Percentiles rank a stretch among this genome's conserved stretches.
phyloP scores from a whole-genome alignment of 2,113 vertebrate species.

The Semicossyphus pulcher region DNA sequence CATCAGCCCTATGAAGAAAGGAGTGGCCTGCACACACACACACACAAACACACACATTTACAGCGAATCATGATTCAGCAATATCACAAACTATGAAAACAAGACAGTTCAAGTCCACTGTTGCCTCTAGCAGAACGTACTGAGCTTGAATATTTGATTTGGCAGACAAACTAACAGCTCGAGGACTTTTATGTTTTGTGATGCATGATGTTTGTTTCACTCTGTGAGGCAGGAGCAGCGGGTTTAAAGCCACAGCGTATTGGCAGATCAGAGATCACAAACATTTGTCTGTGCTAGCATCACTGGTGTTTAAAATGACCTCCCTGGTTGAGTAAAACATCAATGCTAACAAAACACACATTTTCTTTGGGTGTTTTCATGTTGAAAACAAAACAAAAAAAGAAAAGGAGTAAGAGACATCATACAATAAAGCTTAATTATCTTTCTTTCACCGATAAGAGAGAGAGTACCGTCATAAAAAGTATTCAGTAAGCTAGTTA shows the following conservation, averaged over 20 bases:
- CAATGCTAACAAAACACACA: conserved; percentile 25
- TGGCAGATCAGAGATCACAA: conserved; percentile 53
- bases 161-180: conserved; percentile 53
- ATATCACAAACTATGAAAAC: conserved; percentile 45
- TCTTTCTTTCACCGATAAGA: too few species aligned
- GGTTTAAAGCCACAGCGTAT: conserved; percentile 44
- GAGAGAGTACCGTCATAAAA: too few species aligned
- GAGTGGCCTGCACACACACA: conserved; percentile 85
- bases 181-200: conserved; percentile 67
- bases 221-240: conserved; percentile 1
- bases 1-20: conserved; percentile 89
- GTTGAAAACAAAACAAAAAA: too few species aligned
- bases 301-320: conserved; percentile 26
- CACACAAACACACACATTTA: conserved; percentile 33
- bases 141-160: conserved; percentile 58
- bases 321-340: conserved; percentile 22
- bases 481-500: too few species aligned
- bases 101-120: conserved; percentile 34
- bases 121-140: conserved; percentile 39
- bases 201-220: conserved; percentile 67
- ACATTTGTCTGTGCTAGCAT: conserved; percentile 47
- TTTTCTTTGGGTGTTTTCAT: too few species aligned
- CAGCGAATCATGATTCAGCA: conserved; percentile 40
- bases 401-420: too few species aligned
- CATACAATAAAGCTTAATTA: too few species aligned